These are phyloP conservation scores for Oreochromis tanganicae DNA, from an alignment of 2,113 vertebrate genomes.

Conservation along the genomic window DNA sequence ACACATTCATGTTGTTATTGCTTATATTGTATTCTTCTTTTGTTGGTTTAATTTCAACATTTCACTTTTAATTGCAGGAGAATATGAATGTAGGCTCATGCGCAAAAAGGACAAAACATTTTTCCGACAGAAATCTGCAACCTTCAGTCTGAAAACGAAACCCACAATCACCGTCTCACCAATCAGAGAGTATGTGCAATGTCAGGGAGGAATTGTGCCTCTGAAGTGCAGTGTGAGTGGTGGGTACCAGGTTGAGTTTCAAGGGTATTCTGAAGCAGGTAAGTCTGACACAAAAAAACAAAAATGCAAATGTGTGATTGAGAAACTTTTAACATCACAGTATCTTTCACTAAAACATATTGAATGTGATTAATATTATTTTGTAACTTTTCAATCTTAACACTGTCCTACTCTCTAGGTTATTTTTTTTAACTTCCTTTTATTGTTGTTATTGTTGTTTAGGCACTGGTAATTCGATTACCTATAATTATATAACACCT, in stretches of 20 bases:
- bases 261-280: neutral
- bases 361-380: neutral
- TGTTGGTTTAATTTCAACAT: neutral
- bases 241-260: neutral
- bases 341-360: neutral
- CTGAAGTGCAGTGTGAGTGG: neutral
- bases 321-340: neutral
- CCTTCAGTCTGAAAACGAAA: fast-evolving
- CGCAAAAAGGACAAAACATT: neutral
- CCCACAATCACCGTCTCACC: neutral
- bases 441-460: neutral
- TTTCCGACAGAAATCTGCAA: neutral
- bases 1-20: neutral
- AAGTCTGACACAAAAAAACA: neutral
- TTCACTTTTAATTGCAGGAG: neutral
- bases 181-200: fast-evolving
- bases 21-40: neutral
- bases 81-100: constrained; percentile 4
- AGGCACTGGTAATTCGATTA: neutral
- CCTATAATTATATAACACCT: neutral
- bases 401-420: neutral
- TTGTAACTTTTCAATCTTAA: neutral
- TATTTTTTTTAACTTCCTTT: neutral
- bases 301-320: too few relatives aligned
- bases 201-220: fast-evolving